A percentile compares a stretch with the other conserved stretches of the same genome.
These are phyloP conservation scores for Acipenser ruthenus DNA, from an alignment of 2,797 vertebrate species.

Conservation along the genomic window DNA sequence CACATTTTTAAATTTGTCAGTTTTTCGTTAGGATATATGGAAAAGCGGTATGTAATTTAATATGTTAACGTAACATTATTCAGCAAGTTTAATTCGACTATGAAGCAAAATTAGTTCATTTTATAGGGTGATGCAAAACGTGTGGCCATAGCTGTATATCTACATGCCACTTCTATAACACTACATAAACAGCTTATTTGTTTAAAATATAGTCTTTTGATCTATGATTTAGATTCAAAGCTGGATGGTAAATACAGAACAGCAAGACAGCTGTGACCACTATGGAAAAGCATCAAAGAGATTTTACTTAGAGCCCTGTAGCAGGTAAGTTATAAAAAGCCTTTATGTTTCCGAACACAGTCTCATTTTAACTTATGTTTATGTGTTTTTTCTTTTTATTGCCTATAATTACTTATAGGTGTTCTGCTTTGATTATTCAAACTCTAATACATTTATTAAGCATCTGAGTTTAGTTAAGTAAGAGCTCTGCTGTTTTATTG, in stretches of 20 bases:
- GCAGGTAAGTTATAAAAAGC: neutral
- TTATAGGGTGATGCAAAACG: too few species aligned
- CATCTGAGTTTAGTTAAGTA: slow-evolving; percentile 33
- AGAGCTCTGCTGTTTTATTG: slow-evolving; percentile 24
- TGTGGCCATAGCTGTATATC: too few species aligned
- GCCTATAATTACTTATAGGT: slow-evolving; percentile 37
- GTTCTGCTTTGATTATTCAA: slow-evolving; percentile 48
- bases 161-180: too few species aligned
- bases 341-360: slow-evolving; percentile 1
- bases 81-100: too few species aligned
- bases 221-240: neutral
- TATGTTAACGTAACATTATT: too few species aligned
- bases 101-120: too few species aligned
- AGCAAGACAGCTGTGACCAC: neutral
- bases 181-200: neutral
- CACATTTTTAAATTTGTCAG: too few species aligned
- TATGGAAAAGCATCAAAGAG: neutral
- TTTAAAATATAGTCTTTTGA: neutral
- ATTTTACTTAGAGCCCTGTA: neutral
- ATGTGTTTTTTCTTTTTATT: slow-evolving; percentile 8
- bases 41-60: too few species aligned
- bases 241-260: slow-evolving; percentile 6
- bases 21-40: too few species aligned
- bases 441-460: slow-evolving; percentile 38
- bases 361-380: slow-evolving; percentile 1